Evolutionary conservation across 2,797 vertebrate genomes (phyloP), one percentile per base, ranked within the genome.

Genomic region (Malacoctenus gilli): DNA sequence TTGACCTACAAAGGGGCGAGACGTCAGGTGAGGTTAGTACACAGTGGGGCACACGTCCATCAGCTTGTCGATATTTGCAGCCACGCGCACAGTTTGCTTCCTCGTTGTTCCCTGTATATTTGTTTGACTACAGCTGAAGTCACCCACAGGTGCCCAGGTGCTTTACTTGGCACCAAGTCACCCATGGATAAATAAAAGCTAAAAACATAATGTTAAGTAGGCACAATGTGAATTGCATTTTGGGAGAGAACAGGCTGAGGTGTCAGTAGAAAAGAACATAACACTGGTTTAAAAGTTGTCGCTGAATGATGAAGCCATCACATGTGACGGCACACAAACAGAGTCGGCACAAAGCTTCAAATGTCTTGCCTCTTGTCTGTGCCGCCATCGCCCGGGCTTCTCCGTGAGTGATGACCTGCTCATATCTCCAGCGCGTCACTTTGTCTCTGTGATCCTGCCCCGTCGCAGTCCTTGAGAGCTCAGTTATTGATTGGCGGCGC

Each of bases 401-500:
- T 25, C 25, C 4, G 40, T 62, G 52, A 66, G 23, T 8, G 47
- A 68, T 46, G 14, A 42, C 41, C 60, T 46, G 28, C 35, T 47
- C 1, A 3, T 38, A 1, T 47, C 40, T 66, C 20, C 22, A 30
- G 31, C 38, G 48, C 60, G 59, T 69, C 66, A 72, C 55, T 76
- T 54, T 40, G 55, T 59, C 58, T 71, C 38, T 42, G 18, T 63
- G 32, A 72, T 74, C 38, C 32, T 22, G 25, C 54, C 59, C 58
- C 15, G 48, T 47, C 50, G 19, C 61, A 28, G 51, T 44, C 53
- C 53, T 60, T 52, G 48, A 66, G 15, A 72, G 57, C 56, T 2
- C 5, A 48, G 34, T 41, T 68, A 82, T 71, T 63, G 69, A 83
- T 72, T 43, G 35, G 55, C 59, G 35, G 25, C 6, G 3, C 2